Evolutionary conservation across 1,140 invertebrate species (phyloP).

Genomic region (Zaprionus davidi): DNA sequence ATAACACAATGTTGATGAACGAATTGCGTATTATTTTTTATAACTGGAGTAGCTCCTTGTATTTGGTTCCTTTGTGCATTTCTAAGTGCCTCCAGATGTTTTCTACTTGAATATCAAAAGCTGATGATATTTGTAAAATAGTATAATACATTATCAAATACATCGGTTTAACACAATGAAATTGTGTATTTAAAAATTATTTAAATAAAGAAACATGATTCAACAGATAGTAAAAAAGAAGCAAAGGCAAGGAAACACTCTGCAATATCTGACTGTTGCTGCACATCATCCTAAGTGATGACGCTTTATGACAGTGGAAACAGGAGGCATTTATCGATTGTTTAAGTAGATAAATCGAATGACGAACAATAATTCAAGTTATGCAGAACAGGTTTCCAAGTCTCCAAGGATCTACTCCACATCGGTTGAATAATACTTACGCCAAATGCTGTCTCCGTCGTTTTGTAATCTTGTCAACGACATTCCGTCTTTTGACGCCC

Average conservation of each 20-base stretch:
- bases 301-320: neutral
- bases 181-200: neutral
- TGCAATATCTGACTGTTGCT: neutral
- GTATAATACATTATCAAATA: neutral
- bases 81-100: conserved; percentile 5
- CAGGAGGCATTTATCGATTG: neutral
- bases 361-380: neutral
- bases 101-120: conserved; percentile 7
- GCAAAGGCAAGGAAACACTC: neutral
- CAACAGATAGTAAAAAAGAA: neutral
- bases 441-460: neutral
- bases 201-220: neutral
- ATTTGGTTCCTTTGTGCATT: neutral
- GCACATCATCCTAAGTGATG: neutral
- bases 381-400: neutral
- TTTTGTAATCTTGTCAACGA: neutral
- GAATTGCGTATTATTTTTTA: conserved; percentile 14
- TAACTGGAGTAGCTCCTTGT: neutral
- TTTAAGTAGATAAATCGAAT: neutral
- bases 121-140: conserved; percentile 7
- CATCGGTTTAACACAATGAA: neutral
- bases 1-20: conserved; percentile 19
- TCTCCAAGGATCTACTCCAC: neutral
- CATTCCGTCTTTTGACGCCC: neutral
- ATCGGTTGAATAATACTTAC: neutral